Base-by-base conservation (phyloP, 2,888 invertebrate genomes). In the Philonicus albiceps region DNA sequence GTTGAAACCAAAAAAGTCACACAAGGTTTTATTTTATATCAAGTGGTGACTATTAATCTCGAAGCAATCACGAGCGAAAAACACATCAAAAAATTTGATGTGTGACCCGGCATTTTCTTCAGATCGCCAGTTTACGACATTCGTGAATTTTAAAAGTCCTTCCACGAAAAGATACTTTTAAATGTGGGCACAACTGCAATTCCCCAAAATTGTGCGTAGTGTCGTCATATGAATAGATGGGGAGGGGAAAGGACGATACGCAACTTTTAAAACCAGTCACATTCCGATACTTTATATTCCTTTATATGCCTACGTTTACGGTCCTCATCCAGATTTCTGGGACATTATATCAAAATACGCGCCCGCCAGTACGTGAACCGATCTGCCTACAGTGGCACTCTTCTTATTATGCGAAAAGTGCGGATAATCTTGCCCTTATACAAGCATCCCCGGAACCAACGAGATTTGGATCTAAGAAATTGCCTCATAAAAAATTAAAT, bases 401-500 rank as follows among this genome's bases (percentile, higher is more conserved):
- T 49, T n/a, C 49, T 64, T 64, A 64, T 64, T 64, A 64, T 64
- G 64, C 64, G 64, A 64, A 64, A 64, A 64, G 64, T 64, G 64
- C 64, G 64, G 64, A 64, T 64, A 64, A 64, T 64, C 64, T 64
- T 64, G 27, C 64, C 19, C 27, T 64, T 27, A 22, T 19, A 27
- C 64, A 64, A 11, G 22, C 64, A 22, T 22, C 64, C 64, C 22
- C 64, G 22, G 64, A 64, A 22, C 64, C 31, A 13, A n/a, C n/a
- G 16, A 74, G 74, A 74, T 74, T 74, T 30, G 34, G 34, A 74
- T 74, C 74, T 34, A 31, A 74, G 74, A 74, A 74, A 34, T 74
- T 74, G 74, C 74, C 74, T 74, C 74, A 31, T 74, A 74, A 74
- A 74, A 74, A 74, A 74, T 74, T 74, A 34, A 34, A 74, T 74